These are phyloP conservation scores for Ceryle rudis DNA, from an alignment of 2,797 vertebrate species.

Conservation along the genomic window DNA sequence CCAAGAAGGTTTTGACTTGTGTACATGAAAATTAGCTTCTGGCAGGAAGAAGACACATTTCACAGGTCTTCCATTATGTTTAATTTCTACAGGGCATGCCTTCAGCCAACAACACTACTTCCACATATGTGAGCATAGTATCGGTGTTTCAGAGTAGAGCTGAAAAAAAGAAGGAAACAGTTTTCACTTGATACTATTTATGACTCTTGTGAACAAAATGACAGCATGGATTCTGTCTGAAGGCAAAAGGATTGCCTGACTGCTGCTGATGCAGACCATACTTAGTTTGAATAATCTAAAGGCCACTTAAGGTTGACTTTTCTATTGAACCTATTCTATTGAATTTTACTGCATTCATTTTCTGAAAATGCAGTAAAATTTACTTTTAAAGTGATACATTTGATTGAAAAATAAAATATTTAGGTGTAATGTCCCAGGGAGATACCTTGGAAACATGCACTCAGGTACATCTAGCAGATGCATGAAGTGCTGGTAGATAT, in stretches of 20 bases:
- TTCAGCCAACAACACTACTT: slow-evolving; percentile 25
- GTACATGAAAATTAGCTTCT: slow-evolving; percentile 51
- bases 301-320: slow-evolving; percentile 15
- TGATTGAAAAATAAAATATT: slow-evolving; percentile 39
- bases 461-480: background rate
- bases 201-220: background rate
- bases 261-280: background rate
- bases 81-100: slow-evolving; percentile 39
- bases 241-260: background rate
- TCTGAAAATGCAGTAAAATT: background rate
- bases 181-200: background rate
- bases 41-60: slow-evolving; percentile 45
- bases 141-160: background rate
- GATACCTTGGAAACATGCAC: background rate
- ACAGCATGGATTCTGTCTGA: background rate
- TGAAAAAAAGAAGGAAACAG: background rate
- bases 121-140: background rate
- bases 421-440: background rate
- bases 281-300: slow-evolving; percentile 15
- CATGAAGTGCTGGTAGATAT: background rate
- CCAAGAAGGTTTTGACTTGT: slow-evolving; percentile 60
- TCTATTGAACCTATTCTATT: background rate
- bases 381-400: background rate
- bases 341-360: background rate
- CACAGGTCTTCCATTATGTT: slow-evolving; percentile 12